These are phyloP conservation scores for Steatocranus sp. DNA, from an alignment of 2,797 vertebrate genomes.

Conservation along the genomic window DNA sequence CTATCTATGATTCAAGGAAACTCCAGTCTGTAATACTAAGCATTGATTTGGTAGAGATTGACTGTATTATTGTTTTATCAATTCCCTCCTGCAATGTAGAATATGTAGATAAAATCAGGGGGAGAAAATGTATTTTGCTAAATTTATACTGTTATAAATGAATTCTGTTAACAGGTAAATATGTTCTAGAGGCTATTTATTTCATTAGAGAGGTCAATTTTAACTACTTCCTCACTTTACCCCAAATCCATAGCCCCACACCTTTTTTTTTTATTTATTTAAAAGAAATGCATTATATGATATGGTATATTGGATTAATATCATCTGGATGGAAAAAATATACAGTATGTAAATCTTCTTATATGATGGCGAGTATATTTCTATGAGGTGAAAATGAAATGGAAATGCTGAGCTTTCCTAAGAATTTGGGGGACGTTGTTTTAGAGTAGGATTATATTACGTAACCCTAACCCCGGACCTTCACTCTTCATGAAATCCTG, in stretches of 20 bases:
- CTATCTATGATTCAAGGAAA: conserved; percentile 63
- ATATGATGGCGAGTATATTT: conserved; percentile 61
- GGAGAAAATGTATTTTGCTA: conserved; percentile 82
- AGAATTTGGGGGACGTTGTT: conserved; percentile 12
- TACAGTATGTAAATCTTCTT: conserved; percentile 52
- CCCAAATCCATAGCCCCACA: conserved; percentile 36
- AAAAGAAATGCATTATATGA: conserved; percentile 54
- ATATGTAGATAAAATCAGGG: conserved; percentile 78
- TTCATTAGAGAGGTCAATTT: conserved; percentile 64
- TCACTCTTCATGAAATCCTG: conserved; percentile 29
- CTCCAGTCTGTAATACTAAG: conserved; percentile 71
- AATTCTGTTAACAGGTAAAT: conserved; percentile 63
- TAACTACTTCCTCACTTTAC: conserved; percentile 47
- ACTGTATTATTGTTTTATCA: conserved; percentile 74
- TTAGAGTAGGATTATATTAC: conserved; percentile 42
- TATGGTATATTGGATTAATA: conserved; percentile 55
- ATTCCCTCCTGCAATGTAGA: conserved; percentile 77
- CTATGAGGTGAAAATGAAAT: conserved; percentile 46
- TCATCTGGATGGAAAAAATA: conserved; percentile 37
- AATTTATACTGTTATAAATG: conserved; percentile 77
- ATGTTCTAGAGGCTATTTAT: conserved; percentile 70
- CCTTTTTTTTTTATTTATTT: conserved; percentile 56
- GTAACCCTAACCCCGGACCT: conserved; percentile 26
- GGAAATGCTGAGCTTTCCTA: conserved; percentile 37
- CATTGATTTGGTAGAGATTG: conserved; percentile 73